Percentiles rank a stretch among this genome's conserved stretches.
Evolutionary conservation across 2,888 invertebrate genomes (phyloP).

Genomic region (Melikaiella ostensackeni): DNA sequence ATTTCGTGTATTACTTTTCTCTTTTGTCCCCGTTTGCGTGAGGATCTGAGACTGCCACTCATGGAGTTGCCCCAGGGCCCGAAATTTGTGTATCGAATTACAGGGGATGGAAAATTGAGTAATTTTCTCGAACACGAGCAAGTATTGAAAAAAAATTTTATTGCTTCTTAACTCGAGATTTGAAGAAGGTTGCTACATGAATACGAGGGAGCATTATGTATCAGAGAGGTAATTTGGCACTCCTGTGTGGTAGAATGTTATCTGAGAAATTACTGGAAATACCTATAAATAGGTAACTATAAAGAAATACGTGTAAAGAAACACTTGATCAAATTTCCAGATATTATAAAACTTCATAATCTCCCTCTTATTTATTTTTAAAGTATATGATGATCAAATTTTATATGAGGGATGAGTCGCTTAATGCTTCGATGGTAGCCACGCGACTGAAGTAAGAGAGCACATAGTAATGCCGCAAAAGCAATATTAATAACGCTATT

Average conservation of each 20-base stretch:
- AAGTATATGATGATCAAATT: too few relatives aligned
- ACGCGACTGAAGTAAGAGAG: constrained; percentile 3
- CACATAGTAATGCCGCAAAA: not conserved
- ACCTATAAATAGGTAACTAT: not conserved
- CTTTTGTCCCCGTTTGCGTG: not conserved
- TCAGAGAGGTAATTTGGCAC: not conserved
- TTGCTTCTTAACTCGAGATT: constrained; percentile 3
- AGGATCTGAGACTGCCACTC: not conserved
- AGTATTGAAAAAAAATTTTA: constrained; percentile 1
- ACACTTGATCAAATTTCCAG: too few relatives aligned
- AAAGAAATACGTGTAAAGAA: too few relatives aligned
- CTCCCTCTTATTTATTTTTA: not conserved
- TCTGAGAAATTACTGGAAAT: not conserved
- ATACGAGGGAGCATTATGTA: not conserved
- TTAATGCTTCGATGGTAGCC: constrained; percentile 4
- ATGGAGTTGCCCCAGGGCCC: not conserved
- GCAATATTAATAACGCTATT: constrained; percentile 23
- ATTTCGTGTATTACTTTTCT: not conserved
- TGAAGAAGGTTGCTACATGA: not conserved
- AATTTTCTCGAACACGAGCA: constrained; percentile 2
- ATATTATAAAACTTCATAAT: not conserved
- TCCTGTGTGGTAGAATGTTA: not conserved
- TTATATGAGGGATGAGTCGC: not conserved
- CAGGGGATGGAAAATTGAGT: constrained; percentile 21
- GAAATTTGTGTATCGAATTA: constrained; percentile 10